Conservation (phyloP, 2,113 vertebrate species). For the Phalacrocorax pelagicus region DNA sequence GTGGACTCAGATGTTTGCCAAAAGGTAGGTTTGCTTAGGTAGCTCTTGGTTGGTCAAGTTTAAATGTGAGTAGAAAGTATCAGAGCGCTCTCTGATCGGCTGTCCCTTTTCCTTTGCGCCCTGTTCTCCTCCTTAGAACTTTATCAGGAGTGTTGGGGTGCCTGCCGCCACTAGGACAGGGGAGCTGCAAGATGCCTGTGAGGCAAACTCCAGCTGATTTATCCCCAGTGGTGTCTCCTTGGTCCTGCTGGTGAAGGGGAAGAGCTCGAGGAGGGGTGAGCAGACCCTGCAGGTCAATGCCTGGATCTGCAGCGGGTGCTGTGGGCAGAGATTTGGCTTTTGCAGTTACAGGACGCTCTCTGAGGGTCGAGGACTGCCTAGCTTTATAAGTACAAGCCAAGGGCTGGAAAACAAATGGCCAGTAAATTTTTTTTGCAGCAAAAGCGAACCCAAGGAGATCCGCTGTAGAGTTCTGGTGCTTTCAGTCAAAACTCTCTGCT, state of each 20-base stretch:
- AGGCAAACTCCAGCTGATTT: not conserved
- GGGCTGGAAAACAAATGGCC: not conserved
- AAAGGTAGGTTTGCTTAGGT: not conserved
- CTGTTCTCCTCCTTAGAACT: not conserved
- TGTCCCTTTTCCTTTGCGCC: not conserved
- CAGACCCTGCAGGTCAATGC: not conserved
- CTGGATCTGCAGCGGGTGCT: not conserved
- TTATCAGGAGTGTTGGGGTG: not conserved
- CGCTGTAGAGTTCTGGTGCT: not conserved
- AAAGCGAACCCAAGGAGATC: not conserved
- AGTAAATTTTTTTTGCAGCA: not conserved
- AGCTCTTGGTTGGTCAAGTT: not conserved
- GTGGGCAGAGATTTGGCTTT: not conserved
- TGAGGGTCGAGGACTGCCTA: rapidly evolving
- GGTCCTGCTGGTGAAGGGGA: not conserved
- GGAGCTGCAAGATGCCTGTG: not conserved
- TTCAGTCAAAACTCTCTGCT: not conserved
- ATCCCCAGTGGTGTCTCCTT: not conserved
- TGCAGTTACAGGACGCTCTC: not conserved
- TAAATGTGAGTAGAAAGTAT: not conserved
- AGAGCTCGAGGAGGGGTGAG: not conserved
- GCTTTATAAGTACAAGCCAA: not conserved
- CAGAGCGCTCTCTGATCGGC: not conserved
- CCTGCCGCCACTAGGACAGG: not conserved
- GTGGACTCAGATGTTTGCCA: not conserved